Percentiles rank a stretch among this genome's conserved stretches.
Evolutionary conservation across 2,113 vertebrate species (phyloP).

Genomic region (Sebastes fasciatus): DNA sequence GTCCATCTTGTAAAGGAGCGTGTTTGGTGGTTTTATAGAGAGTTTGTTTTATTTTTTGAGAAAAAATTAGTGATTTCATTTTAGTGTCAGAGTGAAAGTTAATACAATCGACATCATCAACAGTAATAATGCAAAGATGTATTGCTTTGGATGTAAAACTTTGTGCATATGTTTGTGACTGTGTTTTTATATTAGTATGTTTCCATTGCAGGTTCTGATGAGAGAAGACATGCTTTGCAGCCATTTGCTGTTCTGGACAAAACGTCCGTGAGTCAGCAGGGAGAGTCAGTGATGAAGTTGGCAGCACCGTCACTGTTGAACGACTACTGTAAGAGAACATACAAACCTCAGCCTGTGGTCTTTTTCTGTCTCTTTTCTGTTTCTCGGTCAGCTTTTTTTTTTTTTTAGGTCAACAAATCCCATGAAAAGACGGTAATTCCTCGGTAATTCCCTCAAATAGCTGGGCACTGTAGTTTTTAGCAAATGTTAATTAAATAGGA

Average conservation of each 20-base stretch:
- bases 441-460: background rate
- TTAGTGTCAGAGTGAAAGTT: background rate
- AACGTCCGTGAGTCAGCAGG: slow-evolving; percentile 13
- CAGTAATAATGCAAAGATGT: background rate
- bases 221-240: slow-evolving; percentile 4
- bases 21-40: background rate
- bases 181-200: background rate
- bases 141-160: background rate
- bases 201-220: slow-evolving; percentile 24
- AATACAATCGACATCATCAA: background rate
- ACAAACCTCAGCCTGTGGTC: background rate
- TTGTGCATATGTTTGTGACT: background rate
- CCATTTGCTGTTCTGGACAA: slow-evolving; percentile 55
- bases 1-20: background rate
- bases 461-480: background rate
- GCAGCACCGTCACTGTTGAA: slow-evolving; percentile 80
- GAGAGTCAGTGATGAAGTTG: slow-evolving; percentile 67
- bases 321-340: slow-evolving; percentile 83
- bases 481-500: background rate
- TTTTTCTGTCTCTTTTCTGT: background rate
- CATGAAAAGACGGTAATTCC: background rate
- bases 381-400: too few species aligned
- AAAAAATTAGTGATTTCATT: background rate
- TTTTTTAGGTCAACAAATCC: background rate
- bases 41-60: background rate